Percentiles rank a stretch among this genome's conserved stretches.
phyloP scores from a whole-genome alignment of 92 coral and sea anemone genomes.

The Actinostola sp. region DNA sequence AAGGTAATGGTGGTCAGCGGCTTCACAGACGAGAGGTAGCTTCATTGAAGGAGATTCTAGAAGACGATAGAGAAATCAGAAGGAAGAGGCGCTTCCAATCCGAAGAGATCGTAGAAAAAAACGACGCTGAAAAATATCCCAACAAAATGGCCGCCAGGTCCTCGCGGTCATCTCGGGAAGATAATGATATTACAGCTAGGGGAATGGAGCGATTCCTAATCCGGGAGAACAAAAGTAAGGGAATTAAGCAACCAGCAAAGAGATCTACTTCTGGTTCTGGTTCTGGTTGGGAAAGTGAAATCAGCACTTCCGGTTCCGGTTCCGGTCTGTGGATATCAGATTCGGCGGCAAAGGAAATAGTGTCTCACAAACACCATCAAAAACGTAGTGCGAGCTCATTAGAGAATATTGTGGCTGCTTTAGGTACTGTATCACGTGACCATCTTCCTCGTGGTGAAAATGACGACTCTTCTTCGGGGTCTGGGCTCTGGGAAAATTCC shows the following conservation, averaged over 20 bases:
- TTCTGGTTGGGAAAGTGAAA: conserved; percentile 9
- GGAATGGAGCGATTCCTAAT: conserved; percentile 64
- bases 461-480: conserved; percentile 40
- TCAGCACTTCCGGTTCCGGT: conserved; percentile 20
- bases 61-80: conserved; percentile 41
- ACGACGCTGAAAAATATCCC: conserved; percentile 31
- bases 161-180: conserved; percentile 80
- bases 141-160: conserved; percentile 85
- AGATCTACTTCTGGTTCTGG: conserved; percentile 26
- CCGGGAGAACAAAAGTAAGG: conserved; percentile 13
- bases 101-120: neutral
- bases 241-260: conserved; percentile 57
- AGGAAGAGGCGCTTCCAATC: conserved; percentile 56
- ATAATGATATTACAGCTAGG: conserved; percentile 73
- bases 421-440: conserved; percentile 42
- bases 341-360: conserved; percentile 9
- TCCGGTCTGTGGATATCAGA: conserved; percentile 52
- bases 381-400: conserved; percentile 64
- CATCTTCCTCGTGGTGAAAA: conserved; percentile 5
- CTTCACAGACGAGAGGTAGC: conserved; percentile 5
- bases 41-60: conserved; percentile 23
- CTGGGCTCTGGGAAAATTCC: conserved; percentile 51
- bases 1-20: conserved; percentile 21
- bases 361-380: conserved; percentile 17
- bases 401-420: conserved; percentile 65